A percentile compares a stretch with the other conserved stretches of the same genome.
Evolutionary conservation across 2,888 invertebrate genomes (phyloP).

Genomic region (Ophion ventricosus): DNA sequence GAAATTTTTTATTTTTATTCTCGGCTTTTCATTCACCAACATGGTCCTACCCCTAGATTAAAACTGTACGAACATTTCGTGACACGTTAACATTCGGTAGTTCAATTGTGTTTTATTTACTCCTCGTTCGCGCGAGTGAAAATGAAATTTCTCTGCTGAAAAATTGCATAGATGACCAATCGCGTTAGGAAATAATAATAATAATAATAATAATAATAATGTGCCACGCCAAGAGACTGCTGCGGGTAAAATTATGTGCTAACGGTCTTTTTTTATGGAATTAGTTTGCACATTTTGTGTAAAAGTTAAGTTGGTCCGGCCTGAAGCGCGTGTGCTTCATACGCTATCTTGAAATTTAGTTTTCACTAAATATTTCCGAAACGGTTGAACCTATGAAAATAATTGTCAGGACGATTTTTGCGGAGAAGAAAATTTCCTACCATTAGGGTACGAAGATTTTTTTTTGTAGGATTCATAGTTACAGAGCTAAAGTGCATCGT

Average conservation of each 20-base stretch:
- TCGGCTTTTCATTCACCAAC: not conserved
- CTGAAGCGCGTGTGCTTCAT: no score
- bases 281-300: no score
- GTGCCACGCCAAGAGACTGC: not conserved
- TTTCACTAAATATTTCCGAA: no score
- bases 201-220: not conserved
- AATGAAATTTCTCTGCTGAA: not conserved
- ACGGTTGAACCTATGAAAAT: no score
- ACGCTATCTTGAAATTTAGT: no score
- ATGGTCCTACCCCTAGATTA: not conserved
- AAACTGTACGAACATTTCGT: not conserved
- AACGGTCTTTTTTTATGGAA: no score
- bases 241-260: no score
- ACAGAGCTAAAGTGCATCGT: not conserved
- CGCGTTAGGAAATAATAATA: not conserved
- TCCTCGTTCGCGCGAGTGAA: not conserved
- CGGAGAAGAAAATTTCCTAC: not conserved
- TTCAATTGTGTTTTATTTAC: not conserved
- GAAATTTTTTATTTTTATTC: not conserved
- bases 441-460: not conserved
- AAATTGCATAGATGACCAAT: not conserved
- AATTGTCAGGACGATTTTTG: no score
- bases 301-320: no score
- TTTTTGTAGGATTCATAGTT: not conserved
- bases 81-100: not conserved